These are phyloP conservation scores for Athripsodes cinereus DNA, from an alignment of 2,888 invertebrate genomes.

Conservation along the genomic window DNA sequence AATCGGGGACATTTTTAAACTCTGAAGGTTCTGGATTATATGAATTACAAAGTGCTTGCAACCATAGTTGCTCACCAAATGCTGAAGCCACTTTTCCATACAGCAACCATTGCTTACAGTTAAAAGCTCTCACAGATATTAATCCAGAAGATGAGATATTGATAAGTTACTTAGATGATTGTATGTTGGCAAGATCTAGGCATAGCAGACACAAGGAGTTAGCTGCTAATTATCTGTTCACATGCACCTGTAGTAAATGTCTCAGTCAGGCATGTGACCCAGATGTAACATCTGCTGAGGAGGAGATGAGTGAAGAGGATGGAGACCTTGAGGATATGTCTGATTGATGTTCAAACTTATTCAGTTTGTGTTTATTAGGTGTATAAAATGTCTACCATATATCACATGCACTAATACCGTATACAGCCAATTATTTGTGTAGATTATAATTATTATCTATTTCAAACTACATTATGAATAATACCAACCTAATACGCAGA, in stretches of 20 bases:
- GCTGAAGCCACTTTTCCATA: slow-evolving; percentile 79
- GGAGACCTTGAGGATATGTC: slow-evolving; percentile 43
- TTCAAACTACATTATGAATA: too few species aligned
- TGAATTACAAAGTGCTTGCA: slow-evolving; percentile 78
- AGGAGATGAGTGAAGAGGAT: slow-evolving; percentile 55
- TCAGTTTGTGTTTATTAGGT: slow-evolving; percentile 46
- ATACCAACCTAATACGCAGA: too few species aligned
- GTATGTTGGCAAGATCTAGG: slow-evolving; percentile 70
- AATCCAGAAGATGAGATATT: slow-evolving; percentile 79
- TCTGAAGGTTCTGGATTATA: slow-evolving; percentile 91
- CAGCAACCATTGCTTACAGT: slow-evolving; percentile 68
- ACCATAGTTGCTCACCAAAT: slow-evolving; percentile 90
- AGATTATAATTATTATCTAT: too few species aligned
- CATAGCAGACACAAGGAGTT: slow-evolving; percentile 78
- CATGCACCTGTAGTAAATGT: slow-evolving; percentile 79
- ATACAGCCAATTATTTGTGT: too few species aligned
- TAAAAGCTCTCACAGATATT: slow-evolving; percentile 69
- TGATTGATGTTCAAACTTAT: slow-evolving; percentile 49
- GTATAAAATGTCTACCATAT: slow-evolving; percentile 30
- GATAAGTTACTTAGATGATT: slow-evolving; percentile 87
- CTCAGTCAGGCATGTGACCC: slow-evolving; percentile 63
- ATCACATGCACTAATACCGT: too few species aligned
- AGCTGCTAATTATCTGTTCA: slow-evolving; percentile 74
- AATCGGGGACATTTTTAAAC: slow-evolving; percentile 76
- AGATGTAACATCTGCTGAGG: slow-evolving; percentile 80